phyloP scores from a whole-genome alignment of 2,888 invertebrate species.

The Anthophora plumipes region DNA sequence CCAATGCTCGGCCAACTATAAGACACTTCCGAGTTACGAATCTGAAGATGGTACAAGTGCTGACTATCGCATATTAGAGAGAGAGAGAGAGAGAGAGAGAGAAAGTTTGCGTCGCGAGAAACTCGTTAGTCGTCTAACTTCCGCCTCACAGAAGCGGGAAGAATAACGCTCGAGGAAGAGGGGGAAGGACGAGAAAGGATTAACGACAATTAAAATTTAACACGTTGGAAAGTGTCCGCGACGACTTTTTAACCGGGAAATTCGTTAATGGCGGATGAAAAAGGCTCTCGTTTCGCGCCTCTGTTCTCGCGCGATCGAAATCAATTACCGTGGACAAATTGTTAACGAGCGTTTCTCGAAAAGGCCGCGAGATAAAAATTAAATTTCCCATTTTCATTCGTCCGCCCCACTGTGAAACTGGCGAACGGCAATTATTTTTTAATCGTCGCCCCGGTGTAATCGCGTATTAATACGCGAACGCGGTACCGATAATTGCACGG shows the following conservation, averaged over 20 bases:
- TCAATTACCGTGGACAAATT: slow-evolving; percentile 48
- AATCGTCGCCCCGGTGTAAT: slow-evolving; percentile 29
- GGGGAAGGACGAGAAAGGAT: not conserved
- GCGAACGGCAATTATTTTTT: slow-evolving; percentile 42
- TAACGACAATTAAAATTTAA: slow-evolving; percentile 32
- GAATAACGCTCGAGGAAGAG: slow-evolving; percentile 1
- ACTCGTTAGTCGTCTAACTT: slow-evolving; percentile 48
- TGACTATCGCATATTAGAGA: slow-evolving; percentile 57
- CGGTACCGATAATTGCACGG: slow-evolving; percentile 29
- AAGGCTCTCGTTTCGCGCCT: slow-evolving; percentile 13
- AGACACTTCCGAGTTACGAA: slow-evolving; percentile 51
- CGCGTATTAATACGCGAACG: slow-evolving; percentile 25
- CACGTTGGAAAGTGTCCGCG: not conserved
- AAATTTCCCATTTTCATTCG: slow-evolving; percentile 40
- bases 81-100: slow-evolving; percentile 19
- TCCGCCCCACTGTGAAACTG: not conserved
- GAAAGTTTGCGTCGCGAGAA: slow-evolving; percentile 24
- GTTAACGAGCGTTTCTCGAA: slow-evolving; percentile 31
- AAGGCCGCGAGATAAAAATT: slow-evolving; percentile 27
- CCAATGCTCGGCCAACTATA: slow-evolving; percentile 54
- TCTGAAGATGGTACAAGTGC: slow-evolving; percentile 55
- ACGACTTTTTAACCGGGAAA: not conserved
- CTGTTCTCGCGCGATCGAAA: slow-evolving; percentile 40
- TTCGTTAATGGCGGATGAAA: slow-evolving; percentile 33
- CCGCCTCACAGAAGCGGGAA: not conserved